phyloP scores from a whole-genome alignment of 2,888 invertebrate genomes.

The Leptinotarsa juncta region DNA sequence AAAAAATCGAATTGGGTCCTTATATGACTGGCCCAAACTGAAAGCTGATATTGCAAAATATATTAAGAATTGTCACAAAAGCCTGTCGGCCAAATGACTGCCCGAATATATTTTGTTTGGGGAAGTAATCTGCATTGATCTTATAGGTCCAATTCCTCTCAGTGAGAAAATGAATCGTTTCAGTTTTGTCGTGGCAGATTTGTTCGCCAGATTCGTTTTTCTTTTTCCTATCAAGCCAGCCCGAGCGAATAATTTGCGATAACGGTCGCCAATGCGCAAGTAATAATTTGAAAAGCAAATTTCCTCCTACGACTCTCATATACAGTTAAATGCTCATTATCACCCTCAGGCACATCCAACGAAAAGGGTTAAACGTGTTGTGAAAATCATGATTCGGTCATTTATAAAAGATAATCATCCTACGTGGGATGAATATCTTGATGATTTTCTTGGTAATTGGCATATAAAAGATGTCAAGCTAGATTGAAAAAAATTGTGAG shows the following conservation, averaged over 20 bases:
- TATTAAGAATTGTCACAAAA: too few relatives aligned
- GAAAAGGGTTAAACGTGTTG: conserved; percentile 53
- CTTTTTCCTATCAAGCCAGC: conserved; percentile 2
- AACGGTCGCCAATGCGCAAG: conserved; percentile 44
- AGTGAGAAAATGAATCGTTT: too few relatives aligned
- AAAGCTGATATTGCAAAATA: too few relatives aligned
- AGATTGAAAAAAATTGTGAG: conserved; percentile 8
- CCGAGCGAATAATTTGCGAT: conserved; percentile 43
- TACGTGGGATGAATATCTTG: conserved; percentile 51
- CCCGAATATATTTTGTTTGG: too few relatives aligned
- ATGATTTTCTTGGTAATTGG: conserved; percentile 20
- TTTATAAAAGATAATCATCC: conserved; percentile 27
- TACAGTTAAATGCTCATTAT: conserved; percentile 48
- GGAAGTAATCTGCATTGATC: too few relatives aligned
- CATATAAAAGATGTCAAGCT: conserved; percentile 31
- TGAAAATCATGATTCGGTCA: conserved; percentile 50
- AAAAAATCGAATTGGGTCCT: too few relatives aligned
- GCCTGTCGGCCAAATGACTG: too few relatives aligned
- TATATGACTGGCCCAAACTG: too few relatives aligned
- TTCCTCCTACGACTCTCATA: conserved; percentile 35
- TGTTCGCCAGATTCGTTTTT: too few relatives aligned
- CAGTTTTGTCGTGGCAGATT: too few relatives aligned
- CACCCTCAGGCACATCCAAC: conserved; percentile 56
- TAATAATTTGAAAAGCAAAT: conserved; percentile 30
- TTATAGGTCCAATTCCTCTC: too few relatives aligned